Percentiles rank a stretch among this genome's conserved stretches.
These are phyloP conservation scores for Tubiluchus corallicola DNA, from an alignment of 2,888 invertebrate genomes.

Conservation along the genomic window DNA sequence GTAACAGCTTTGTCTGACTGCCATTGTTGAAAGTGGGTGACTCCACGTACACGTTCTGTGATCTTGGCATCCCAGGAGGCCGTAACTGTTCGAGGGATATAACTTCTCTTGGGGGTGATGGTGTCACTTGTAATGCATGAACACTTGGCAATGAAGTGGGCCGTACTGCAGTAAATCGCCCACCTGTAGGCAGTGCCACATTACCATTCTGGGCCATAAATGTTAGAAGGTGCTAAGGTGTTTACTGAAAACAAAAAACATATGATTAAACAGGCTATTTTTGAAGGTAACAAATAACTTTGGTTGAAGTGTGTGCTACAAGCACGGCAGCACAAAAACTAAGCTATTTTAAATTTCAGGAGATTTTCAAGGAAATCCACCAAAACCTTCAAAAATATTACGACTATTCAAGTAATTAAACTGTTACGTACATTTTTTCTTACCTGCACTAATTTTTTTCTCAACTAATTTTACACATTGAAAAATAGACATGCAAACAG, in stretches of 20 bases:
- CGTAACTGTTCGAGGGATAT: conserved; percentile 5
- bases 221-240: not conserved
- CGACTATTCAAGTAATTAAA: no score
- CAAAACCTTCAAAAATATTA: no score
- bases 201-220: not conserved
- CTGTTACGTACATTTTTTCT: no score
- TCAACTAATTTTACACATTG: no score
- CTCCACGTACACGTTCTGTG: conserved; percentile 3
- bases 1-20: not conserved
- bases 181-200: not conserved
- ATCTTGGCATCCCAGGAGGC: not conserved
- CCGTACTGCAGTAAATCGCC: not conserved
- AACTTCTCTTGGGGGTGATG: conserved; percentile 32
- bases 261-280: no score
- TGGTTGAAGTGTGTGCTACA: no score
- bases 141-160: conserved; percentile 35
- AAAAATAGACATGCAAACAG: no score
- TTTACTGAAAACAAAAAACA: not conserved
- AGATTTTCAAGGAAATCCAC: no score
- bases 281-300: no score
- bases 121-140: conserved; percentile 24
- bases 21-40: not conserved
- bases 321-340: no score
- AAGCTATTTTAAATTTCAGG: no score
- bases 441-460: no score